phyloP scores from a whole-genome alignment of 2,888 invertebrate genomes.

The Athetis lepigone region DNA sequence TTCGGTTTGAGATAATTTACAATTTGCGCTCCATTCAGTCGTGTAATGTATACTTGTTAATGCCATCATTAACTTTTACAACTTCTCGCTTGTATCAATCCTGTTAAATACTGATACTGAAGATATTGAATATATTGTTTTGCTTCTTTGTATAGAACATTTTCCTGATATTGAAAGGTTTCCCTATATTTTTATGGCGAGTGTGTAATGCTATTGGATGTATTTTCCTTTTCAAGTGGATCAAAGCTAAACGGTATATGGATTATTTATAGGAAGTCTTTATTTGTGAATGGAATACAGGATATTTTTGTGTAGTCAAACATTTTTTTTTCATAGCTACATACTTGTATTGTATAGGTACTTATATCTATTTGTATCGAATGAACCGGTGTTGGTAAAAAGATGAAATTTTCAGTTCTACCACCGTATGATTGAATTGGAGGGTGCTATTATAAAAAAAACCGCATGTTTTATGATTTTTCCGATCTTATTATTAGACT shows the following conservation, averaged over 20 bases:
- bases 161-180: neutral
- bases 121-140: neutral
- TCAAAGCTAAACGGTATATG: slow-evolving; percentile 2
- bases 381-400: too few relatives aligned
- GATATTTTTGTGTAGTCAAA: neutral
- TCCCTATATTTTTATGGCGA: neutral
- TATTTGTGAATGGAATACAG: neutral
- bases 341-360: too few relatives aligned
- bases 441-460: too few relatives aligned
- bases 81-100: neutral
- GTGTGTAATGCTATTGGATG: neutral
- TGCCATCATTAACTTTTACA: slow-evolving; percentile 27
- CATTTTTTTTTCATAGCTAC: too few relatives aligned
- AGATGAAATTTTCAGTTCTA: too few relatives aligned
- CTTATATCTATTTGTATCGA: too few relatives aligned
- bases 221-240: neutral
- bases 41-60: slow-evolving; percentile 19
- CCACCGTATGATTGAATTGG: too few relatives aligned
- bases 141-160: neutral
- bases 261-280: neutral
- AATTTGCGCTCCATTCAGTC: slow-evolving; percentile 41
- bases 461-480: too few relatives aligned
- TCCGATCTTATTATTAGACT: too few relatives aligned
- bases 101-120: slow-evolving; percentile 3
- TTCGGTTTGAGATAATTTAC: slow-evolving; percentile 23